Evolutionary conservation across 1,140 invertebrate genomes (phyloP), one percentile per base, ranked within the genome.

Genomic region (Danaus melanippus): DNA sequence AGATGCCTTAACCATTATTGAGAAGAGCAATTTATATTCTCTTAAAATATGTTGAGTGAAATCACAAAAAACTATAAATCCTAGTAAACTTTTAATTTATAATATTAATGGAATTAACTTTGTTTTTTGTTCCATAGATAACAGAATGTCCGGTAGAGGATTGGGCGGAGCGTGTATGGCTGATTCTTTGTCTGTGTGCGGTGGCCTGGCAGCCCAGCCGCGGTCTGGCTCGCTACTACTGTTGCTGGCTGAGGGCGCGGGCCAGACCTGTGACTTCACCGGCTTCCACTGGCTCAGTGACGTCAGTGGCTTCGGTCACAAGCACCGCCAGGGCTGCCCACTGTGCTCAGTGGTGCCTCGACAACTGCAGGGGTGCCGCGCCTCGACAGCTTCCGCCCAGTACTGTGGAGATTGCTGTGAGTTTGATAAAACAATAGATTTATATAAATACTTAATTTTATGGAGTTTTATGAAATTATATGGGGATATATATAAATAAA

Each of bases 121-220:
- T 41, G 17, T 50, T 50, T 12, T 50, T 15, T 15, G 8, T 32
- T 11, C 9, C 42, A 11, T 89, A 93, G 77, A 89, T 93, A 41
- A 96, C 94, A 6, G 95, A 95, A 64, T 96, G 96, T 89, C 92
- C 96, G n/a, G 91, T 91, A 70, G 67, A 88, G 3, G 95, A 97
- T 46, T 92, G 93, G 85, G 89, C 92, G 1, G 94, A 95, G 71
- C 89, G 93, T 47, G 90, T 97, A 10, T 98, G 97, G 97, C 88
- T 97, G 15, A 80, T 99, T 0, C 87, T 98, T 21, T 97, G 95
- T 74, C 87, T 98, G 32, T 92, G 93, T 55, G 93, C 96, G 15
- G 96, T 98, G 10, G 93, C 96, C 9, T 98, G 98, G 87, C 94
- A 96, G 70, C 96, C 97, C 0, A 95, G 94, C 63, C 97, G 97